These are phyloP conservation scores for Trissoscelio sp. DNA, from an alignment of 2,888 invertebrate species.

Conservation along the genomic window DNA sequence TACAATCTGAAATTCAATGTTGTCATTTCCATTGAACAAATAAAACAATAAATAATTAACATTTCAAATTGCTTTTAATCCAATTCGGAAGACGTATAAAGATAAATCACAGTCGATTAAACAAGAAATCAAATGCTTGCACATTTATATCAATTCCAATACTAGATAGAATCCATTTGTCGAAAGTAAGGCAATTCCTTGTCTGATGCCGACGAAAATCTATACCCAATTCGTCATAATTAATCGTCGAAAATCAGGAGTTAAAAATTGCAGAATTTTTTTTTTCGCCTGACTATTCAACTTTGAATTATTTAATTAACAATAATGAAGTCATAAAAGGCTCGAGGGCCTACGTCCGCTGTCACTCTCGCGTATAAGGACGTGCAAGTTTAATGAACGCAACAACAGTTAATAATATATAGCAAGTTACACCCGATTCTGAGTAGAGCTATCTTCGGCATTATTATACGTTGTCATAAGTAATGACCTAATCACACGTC, in stretches of 20 bases:
- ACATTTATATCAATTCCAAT: constrained; percentile 43
- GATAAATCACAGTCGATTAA: constrained; percentile 56
- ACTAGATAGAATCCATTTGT: constrained; percentile 20
- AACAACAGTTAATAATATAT: constrained; percentile 44
- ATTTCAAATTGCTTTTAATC: too few relatives aligned
- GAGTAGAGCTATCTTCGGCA: constrained; percentile 38
- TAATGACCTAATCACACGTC: constrained; percentile 63
- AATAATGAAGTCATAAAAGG: constrained; percentile 43
- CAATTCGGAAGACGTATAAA: constrained; percentile 55
- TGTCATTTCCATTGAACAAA: too few relatives aligned
- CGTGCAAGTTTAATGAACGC: constrained; percentile 49
- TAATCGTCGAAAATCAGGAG: not conserved
- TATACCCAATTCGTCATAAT: not conserved
- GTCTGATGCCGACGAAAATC: not conserved
- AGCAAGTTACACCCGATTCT: constrained; percentile 34
- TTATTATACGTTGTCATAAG: constrained; percentile 53
- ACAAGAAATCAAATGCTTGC: constrained; percentile 42
- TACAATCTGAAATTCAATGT: not conserved
- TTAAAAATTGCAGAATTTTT: too few relatives aligned
- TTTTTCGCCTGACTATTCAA: constrained; percentile 4
- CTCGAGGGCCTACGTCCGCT: not conserved
- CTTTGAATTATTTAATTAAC: constrained; percentile 43
- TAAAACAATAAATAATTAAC: too few relatives aligned
- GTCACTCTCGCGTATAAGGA: not conserved
- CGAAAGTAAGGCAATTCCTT: constrained; percentile 11